Conservation (phyloP, 2,888 invertebrate species). For the Lasioglossum oenotherae region DNA sequence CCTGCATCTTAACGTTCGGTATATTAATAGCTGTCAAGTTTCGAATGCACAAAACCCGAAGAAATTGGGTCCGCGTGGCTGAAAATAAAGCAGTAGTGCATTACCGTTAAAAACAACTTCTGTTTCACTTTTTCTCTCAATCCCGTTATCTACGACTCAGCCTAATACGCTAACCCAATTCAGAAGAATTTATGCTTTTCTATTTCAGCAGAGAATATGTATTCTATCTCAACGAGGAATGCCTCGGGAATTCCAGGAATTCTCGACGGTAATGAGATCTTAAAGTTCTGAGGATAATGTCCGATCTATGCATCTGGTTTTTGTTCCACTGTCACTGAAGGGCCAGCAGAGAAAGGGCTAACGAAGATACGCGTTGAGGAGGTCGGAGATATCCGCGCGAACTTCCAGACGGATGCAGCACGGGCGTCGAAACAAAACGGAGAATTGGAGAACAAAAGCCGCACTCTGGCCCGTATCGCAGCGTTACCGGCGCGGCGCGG, state of each 20-base stretch:
- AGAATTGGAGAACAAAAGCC: constrained; percentile 39
- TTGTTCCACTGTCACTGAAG: neutral
- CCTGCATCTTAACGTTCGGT: neutral
- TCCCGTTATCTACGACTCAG: neutral
- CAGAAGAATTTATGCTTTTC: neutral
- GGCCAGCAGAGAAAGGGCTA: neutral
- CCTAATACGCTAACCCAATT: neutral
- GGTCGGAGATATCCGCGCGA: neutral
- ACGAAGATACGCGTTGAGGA: neutral
- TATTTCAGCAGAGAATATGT: neutral
- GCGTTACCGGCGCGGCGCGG: neutral
- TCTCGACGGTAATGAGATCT: neutral
- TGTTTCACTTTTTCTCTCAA: neutral
- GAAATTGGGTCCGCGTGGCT: neutral
- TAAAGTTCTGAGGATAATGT: neutral
- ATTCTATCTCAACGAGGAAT: neutral
- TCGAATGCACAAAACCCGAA: neutral
- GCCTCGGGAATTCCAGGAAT: neutral
- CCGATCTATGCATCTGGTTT: neutral
- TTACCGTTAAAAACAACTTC: neutral
- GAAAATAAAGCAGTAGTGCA: neutral
- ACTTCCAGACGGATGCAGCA: constrained; percentile 50
- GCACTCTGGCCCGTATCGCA: constrained; percentile 27
- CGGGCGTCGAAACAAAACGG: neutral
- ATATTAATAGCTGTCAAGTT: constrained; percentile 1